Base-by-base conservation (phyloP, 2,888 invertebrate species). In the Tenthredo mesomela region DNA sequence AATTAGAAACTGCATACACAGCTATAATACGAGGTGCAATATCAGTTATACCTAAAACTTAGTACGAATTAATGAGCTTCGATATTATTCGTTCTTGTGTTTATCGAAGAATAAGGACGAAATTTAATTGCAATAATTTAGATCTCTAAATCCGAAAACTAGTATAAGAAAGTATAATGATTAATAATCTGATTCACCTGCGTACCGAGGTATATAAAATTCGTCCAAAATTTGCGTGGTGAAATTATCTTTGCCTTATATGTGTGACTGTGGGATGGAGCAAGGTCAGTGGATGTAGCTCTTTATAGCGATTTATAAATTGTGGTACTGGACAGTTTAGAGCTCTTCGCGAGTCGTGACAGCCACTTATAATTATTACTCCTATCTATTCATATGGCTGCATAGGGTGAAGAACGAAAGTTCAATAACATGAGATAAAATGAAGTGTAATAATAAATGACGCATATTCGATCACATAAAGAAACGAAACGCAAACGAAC, bases 241-340 rank as follows among this genome's bases (percentile, higher is more conserved):
- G 18, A 40, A 67, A 67, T 82, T 82, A 82, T 47, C 3, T 43
- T 67, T 18, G 70, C 67, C 25, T 82, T 82, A 61, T 29, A 47
- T 70, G 18, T 25, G n/a, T n/a, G n/a, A n/a, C 67, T 67, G 84
- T 89, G 90, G 90, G 88, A 86, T 88, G 88, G 86, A 87, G 80
- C 91, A 91, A 91, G 91, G 91, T 90, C 90, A 89, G 88, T 90
- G 89, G 89, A 90, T 91, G 88, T 89, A 86, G 88, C 90, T 90
- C 89, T 91, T 90, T 89, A 89, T 88, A 29, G 67, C 82, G 82
- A 70, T 82, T 82, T 82, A 61, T 61, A 82, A 82, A 82, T 82
- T 82, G 82, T 47, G 25, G 82, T 47, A 25, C 25, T 82, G 82
- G 43, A 47, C 67, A 43, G 82, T 80, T 80, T 80, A 80, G 61